These are phyloP conservation scores for Dinomys branickii DNA, from an alignment of 2,113 vertebrate species.

Conservation along the genomic window DNA sequence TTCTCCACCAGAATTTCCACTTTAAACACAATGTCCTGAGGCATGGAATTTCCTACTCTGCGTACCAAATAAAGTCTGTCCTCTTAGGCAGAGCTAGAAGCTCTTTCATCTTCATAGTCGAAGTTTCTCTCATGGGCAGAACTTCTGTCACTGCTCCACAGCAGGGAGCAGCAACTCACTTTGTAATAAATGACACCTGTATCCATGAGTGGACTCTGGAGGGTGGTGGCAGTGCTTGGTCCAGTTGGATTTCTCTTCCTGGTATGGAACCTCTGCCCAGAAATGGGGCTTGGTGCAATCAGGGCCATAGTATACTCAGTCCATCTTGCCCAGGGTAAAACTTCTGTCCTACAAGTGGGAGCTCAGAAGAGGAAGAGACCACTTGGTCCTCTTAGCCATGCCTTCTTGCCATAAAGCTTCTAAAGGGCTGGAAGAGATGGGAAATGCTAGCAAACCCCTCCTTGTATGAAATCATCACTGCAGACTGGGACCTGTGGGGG, in stretches of 20 bases:
- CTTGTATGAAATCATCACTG: background rate
- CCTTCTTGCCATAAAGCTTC: background rate
- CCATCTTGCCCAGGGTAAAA: background rate
- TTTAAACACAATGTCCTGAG: background rate
- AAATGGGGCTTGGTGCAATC: background rate
- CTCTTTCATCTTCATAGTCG: background rate
- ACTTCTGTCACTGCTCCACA: background rate
- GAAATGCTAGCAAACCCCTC: background rate
- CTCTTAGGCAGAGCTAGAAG: background rate
- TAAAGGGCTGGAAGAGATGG: background rate
- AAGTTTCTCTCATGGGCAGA: background rate
- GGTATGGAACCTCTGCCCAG: background rate
- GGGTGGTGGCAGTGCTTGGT: background rate
- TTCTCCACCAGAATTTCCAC: background rate
- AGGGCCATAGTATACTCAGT: background rate
- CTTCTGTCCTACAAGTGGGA: background rate
- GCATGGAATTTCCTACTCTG: background rate
- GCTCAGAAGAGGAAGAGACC: background rate
- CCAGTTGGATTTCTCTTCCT: background rate
- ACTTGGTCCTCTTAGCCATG: background rate
- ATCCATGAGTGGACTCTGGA: background rate
- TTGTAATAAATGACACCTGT: conserved; percentile 1
- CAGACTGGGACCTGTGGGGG: background rate
- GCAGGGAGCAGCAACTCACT: background rate
- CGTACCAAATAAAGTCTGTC: background rate